These are phyloP conservation scores for Pachymerium ferrugineum DNA, from an alignment of 2,888 invertebrate species.

Conservation along the genomic window DNA sequence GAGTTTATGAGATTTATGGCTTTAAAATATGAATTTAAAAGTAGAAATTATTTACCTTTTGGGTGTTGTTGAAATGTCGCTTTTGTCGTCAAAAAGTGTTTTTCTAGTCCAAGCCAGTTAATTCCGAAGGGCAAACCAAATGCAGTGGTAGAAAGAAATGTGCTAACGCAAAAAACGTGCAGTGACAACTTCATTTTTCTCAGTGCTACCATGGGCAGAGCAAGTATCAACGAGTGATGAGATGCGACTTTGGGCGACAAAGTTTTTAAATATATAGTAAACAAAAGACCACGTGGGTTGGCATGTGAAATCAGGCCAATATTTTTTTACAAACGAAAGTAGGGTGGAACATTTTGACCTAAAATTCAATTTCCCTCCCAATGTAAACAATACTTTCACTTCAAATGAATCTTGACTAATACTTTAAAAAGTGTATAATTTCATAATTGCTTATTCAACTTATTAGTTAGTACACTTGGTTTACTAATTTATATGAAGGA, in stretches of 20 bases:
- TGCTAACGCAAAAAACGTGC: neutral
- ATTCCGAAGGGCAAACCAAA: neutral
- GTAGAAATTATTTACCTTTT: neutral
- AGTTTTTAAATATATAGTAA: conserved; percentile 1
- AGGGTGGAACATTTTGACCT: conserved; percentile 22
- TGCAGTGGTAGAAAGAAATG: neutral
- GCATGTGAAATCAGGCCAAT: conserved; percentile 20
- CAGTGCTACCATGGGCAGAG: neutral
- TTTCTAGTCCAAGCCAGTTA: neutral
- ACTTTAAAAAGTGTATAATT: conserved; percentile 17
- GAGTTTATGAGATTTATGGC: too few relatives aligned
- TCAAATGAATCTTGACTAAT: neutral
- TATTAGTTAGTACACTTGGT: too few relatives aligned
- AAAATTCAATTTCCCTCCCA: conserved; percentile 18
- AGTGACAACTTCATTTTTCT: neutral
- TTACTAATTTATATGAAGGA: too few relatives aligned
- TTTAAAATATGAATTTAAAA: too few relatives aligned
- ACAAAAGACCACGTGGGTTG: conserved; percentile 27
- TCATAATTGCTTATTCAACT: too few relatives aligned
- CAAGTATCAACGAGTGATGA: neutral
- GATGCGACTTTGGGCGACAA: neutral
- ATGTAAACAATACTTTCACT: conserved; percentile 22
- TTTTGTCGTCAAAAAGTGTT: neutral
- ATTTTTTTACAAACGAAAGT: conserved; percentile 21
- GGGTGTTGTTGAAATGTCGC: neutral